A percentile compares a stretch with the other conserved stretches of the same genome.
These are phyloP conservation scores for Alca torda DNA, from an alignment of 2,797 vertebrate genomes.

Conservation along the genomic window DNA sequence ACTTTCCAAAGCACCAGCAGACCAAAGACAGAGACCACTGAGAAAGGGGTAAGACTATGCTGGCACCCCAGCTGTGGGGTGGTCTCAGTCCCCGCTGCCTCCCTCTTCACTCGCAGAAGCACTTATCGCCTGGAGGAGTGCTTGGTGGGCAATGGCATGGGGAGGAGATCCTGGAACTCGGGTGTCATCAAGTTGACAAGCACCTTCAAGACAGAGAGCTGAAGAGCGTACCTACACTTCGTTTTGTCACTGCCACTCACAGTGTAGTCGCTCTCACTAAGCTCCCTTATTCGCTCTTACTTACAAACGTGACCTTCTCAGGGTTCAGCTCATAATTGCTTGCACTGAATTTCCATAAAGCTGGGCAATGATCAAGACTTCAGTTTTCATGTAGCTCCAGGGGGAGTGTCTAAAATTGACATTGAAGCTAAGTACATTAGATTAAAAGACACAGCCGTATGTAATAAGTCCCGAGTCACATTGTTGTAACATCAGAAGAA, in stretches of 20 bases:
- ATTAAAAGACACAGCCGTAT: not conserved
- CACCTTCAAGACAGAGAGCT: fast-evolving
- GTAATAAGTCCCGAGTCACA: not conserved
- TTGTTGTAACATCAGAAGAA: not conserved
- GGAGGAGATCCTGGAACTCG: not conserved
- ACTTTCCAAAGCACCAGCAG: not conserved
- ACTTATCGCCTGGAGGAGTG: not conserved
- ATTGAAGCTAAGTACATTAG: not conserved
- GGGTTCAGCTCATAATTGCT: not conserved
- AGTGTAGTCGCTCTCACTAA: not conserved
- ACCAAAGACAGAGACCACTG: not conserved
- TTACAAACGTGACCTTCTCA: not conserved
- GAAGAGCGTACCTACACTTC: not conserved
- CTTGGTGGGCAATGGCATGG: not conserved
- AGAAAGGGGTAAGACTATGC: not conserved
- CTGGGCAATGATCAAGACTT: not conserved
- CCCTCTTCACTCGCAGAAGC: not conserved
- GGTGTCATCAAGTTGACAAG: not conserved
- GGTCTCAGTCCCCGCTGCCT: not conserved
- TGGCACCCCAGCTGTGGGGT: too few relatives aligned
- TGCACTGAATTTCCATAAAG: not conserved
- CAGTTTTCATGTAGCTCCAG: not conserved
- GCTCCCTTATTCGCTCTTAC: not conserved
- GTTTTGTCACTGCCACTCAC: not conserved
- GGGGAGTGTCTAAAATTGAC: not conserved